phyloP scores from a whole-genome alignment of 1,140 invertebrate genomes.

The Apis laboriosa region DNA sequence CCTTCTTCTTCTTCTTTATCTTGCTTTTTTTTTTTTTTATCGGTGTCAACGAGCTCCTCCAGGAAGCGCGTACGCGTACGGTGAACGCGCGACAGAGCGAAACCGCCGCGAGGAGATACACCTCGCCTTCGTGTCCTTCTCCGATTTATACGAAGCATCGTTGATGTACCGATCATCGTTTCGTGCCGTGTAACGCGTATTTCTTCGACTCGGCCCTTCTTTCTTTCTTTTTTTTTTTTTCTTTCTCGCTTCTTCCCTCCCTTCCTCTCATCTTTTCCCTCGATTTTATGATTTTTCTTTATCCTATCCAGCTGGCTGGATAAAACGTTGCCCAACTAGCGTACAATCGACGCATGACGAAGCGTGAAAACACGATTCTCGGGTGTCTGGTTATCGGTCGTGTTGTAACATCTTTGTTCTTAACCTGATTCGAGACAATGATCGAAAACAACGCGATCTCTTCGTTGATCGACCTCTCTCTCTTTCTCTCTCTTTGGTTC shows the following conservation, averaged over 20 bases:
- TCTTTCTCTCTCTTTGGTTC: too few species aligned
- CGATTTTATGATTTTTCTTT: background rate
- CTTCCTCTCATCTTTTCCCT: background rate
- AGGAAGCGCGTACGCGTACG: constrained; percentile 31
- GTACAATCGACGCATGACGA: background rate
- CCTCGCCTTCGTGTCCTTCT: constrained; percentile 19
- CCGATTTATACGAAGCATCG: constrained; percentile 59
- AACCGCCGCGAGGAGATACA: constrained; percentile 34
- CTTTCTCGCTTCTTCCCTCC: too few species aligned
- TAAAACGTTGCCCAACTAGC: too few species aligned
- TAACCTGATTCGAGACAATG: background rate
- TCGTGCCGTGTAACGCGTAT: constrained; percentile 41
- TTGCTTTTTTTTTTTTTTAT: background rate
- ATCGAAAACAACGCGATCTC: background rate
- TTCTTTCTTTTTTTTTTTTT: background rate
- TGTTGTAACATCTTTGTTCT: background rate
- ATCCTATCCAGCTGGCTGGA: background rate
- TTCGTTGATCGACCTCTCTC: background rate
- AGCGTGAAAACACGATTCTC: constrained; percentile 28
- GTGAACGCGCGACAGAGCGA: background rate
- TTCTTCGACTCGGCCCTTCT: background rate
- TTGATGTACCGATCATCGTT: constrained; percentile 49
- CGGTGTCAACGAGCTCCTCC: constrained; percentile 44
- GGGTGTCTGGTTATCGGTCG: background rate
- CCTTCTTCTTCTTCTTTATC: background rate